Base-by-base conservation (phyloP, 2,888 invertebrate species). In the Chromoteleia sp. region DNA sequence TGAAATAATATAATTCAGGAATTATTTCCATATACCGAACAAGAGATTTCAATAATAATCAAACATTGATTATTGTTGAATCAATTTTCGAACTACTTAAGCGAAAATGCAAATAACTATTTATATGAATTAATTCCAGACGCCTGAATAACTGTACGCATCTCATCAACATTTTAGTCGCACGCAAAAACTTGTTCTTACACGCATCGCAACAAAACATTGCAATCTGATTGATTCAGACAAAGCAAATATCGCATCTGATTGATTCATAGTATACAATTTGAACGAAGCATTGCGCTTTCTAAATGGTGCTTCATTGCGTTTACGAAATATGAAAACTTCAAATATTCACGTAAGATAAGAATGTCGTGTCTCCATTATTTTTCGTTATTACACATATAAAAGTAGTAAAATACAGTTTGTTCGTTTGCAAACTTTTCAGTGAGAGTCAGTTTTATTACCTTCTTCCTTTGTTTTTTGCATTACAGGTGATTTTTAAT, bases 391-490 rank as follows among this genome's bases (percentile, higher is more conserved):
- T 33, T 63, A 63, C 63, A 63, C 48, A 63, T 63, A 63, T 63
- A 63, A 63, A 63, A 63, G 63, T 63, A 63, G 45, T 63, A 63
- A 63, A 63, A 63, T 63, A 63, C 63, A 63, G 50, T 65, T 65
- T 50, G 30, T 45, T 61, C 45, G 30, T 29, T 43, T 43, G 21
- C 14, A 39, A 41, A 58, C 41, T 58, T 41, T 14, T 61, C 43
- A 61, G 33, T 14, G 19, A 61, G 29, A 61, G 45, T 45, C 39
- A 61, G 8, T 21, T 39, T 36, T 39, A 33, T 45, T 61, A 61
- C 8, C 33, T 36, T 36, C n/a, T 36, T 10, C n/a, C 36, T 36
- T 36, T 10, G n/a, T 36, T 36, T 21, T 48, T 48, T n/a, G n/a
- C 25, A 21, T 45, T 61, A 8, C 33, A 33, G 0, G 12, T 45